Conservation (phyloP, 2,113 vertebrate species). For the Boulengeromyrus knoepffleri region DNA sequence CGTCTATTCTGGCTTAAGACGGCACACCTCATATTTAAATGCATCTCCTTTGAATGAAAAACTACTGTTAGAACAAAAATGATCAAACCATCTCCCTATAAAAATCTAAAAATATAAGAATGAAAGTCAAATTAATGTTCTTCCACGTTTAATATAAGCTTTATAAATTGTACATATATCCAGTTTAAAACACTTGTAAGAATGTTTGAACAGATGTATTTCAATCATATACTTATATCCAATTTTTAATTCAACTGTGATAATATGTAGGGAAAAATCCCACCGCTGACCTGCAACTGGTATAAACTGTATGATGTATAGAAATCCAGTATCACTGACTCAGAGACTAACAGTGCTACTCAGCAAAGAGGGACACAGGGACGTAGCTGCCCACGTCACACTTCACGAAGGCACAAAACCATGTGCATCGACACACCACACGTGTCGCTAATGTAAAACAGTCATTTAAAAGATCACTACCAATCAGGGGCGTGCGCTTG, state of each 20-base stretch:
- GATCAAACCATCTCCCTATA: neutral
- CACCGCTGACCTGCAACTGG: neutral
- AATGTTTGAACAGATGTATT: conserved; percentile 57
- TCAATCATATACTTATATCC: conserved; percentile 36
- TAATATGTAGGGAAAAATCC: conserved; percentile 6
- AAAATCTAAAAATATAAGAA: neutral
- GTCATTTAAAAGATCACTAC: neutral
- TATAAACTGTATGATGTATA: neutral
- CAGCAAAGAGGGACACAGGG: neutral
- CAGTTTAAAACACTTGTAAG: conserved; percentile 76
- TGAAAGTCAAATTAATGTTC: conserved; percentile 62
- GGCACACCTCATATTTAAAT: neutral
- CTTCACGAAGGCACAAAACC: neutral
- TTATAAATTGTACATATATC: conserved; percentile 77
- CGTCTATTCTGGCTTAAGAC: neutral
- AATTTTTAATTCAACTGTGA: neutral
- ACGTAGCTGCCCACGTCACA: neutral
- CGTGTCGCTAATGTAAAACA: neutral
- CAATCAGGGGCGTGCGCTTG: neutral
- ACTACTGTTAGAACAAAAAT: neutral
- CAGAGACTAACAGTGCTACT: neutral
- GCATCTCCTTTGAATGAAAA: neutral
- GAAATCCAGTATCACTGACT: neutral
- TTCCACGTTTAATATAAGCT: conserved; percentile 73
- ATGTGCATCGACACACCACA: neutral